Base-by-base conservation (phyloP, 2,888 invertebrate species). In the Xylota sylvarum region DNA sequence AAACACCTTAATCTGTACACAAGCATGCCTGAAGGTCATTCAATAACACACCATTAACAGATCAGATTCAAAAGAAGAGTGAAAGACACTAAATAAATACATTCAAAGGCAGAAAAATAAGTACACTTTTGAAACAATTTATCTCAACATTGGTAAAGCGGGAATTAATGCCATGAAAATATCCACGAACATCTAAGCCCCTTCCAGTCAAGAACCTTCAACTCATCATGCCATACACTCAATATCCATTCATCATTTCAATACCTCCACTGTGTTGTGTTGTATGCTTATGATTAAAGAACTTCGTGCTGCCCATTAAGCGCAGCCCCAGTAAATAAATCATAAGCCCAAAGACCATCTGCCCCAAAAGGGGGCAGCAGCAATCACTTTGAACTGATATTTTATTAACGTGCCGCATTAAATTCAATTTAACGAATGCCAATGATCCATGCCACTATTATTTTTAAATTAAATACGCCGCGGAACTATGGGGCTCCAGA, bases 371-470 rank as follows among this genome's bases (percentile, higher is more conserved):
- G 73, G 73, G 72, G 50, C 74, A 85, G 64, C 79, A 79, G 73
- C 80, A 85, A 80, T 85, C 84, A 85, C 84, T 70, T 74, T 69
- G 30, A 80, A 65, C 70, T 74, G 84, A 84, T 84, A 84, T 80
- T 84, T 74, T 79, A 74, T 85, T 80, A 85, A 85, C 84, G 84
- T 85, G 80, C 80, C 52, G 80, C 84, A 85, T 85, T 85, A 80
- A 85, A 85, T 85, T 85, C 84, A 80, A 85, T 85, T 85, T 80
- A 80, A 76, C 79, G 74, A 85, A 85, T 70, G 32, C 70, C 80
- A 76, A 72, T 77, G 76, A 85, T 85, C 65, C 81, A 65, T 80
- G 76, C 70, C 64, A 74, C 65, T 58, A 81, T 81, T 76, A 79
- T 85, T 85, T 85, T 80, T 80, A 85, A 85, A 80, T 85, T 85